Conservation (phyloP, 2,797 vertebrate species). For the Margarornis squamiger region DNA sequence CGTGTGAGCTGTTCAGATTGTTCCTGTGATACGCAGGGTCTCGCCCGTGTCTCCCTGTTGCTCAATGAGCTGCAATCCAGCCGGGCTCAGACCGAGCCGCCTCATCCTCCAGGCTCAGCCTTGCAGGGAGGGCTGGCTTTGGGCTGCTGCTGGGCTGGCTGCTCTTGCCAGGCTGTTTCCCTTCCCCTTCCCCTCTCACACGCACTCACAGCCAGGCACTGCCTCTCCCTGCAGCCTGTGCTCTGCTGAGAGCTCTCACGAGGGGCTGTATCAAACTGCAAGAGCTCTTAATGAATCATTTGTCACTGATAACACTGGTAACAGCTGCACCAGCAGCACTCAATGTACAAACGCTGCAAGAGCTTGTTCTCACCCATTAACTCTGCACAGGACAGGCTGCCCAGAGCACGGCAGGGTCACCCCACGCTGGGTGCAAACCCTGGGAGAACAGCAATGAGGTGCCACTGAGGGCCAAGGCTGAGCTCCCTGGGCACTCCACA, state of each 20-base stretch:
- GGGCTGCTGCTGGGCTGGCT: neutral
- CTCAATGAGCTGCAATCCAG: neutral
- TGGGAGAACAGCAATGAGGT: neutral
- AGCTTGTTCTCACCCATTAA: neutral
- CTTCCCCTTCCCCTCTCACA: neutral
- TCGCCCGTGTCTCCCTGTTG: neutral
- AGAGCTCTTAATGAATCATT: neutral
- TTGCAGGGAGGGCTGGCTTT: neutral
- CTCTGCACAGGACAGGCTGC: neutral
- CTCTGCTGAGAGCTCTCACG: neutral
- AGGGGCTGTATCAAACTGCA: neutral
- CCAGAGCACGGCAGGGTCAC: neutral
- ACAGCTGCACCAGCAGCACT: neutral
- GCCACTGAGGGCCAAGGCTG: neutral
- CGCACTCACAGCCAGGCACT: neutral
- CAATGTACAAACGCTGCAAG: rapidly evolving
- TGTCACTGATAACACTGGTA: neutral
- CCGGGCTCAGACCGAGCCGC: neutral
- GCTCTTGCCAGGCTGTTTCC: neutral
- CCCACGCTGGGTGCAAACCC: neutral
- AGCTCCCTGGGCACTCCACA: neutral
- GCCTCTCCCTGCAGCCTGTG: neutral
- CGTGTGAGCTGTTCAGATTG: neutral
- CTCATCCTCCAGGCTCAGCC: neutral
- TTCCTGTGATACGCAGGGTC: neutral